Conservation (phyloP, 2,888 invertebrate genomes). For the Tenthredo scrophulariae region DNA sequence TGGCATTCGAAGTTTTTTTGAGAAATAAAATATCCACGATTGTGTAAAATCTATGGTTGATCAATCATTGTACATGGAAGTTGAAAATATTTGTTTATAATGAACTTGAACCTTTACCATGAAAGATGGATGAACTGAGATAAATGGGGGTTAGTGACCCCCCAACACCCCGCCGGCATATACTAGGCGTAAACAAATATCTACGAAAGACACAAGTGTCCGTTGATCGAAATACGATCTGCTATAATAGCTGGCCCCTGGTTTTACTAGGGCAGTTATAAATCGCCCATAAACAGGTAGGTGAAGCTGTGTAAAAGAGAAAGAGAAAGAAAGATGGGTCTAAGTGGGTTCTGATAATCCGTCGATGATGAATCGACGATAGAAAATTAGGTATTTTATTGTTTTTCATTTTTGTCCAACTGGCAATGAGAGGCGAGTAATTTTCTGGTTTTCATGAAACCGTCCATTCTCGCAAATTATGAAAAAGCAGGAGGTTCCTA, state of each 20-base stretch:
- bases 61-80: neutral
- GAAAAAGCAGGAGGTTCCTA: neutral
- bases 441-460: neutral
- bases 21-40: neutral
- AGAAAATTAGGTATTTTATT: too few relatives aligned
- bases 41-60: neutral
- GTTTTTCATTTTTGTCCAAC: too few relatives aligned
- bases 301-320: too few relatives aligned
- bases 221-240: conserved; percentile 34
- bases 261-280: conserved; percentile 18
- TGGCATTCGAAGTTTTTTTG: too few relatives aligned
- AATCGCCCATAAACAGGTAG: conserved; percentile 19
- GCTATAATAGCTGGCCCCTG: neutral
- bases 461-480: neutral
- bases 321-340: neutral
- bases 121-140: conserved; percentile 61
- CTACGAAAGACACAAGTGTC: neutral
- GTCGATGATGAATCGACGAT: neutral
- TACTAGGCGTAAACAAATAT: conserved; percentile 15
- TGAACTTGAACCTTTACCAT: neutral
- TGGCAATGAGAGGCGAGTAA: neutral
- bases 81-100: conserved; percentile 14
- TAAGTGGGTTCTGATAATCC: neutral
- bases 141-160: conserved; percentile 73
- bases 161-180: neutral